These are phyloP conservation scores for Acanthosepion esculentum DNA, from an alignment of 2,888 invertebrate genomes.

Conservation along the genomic window DNA sequence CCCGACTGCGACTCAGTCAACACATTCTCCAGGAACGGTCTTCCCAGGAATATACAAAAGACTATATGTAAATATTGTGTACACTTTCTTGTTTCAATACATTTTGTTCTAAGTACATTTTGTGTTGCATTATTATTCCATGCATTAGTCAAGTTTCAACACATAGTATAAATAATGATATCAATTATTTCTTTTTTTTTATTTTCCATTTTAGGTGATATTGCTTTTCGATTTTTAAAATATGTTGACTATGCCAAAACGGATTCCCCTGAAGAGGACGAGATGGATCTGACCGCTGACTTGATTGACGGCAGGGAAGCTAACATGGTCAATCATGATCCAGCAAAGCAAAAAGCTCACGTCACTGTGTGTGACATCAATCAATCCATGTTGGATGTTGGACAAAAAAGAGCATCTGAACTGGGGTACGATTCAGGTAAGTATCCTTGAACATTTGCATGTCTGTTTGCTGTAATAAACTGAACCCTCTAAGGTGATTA, in stretches of 20 bases:
- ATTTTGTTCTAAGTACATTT: too few relatives aligned
- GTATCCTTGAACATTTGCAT: not conserved
- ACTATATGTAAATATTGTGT: too few relatives aligned
- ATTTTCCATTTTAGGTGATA: constrained; percentile 82
- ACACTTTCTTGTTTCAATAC: too few relatives aligned
- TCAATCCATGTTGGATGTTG: constrained; percentile 93
- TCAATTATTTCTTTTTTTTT: constrained; percentile 35
- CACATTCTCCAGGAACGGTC: too few relatives aligned
- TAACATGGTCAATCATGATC: constrained; percentile 44
- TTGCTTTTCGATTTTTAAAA: constrained; percentile 87
- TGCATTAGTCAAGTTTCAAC: too few relatives aligned
- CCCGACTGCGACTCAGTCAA: too few relatives aligned
- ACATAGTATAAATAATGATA: too few relatives aligned
- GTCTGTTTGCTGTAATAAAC: too few relatives aligned
- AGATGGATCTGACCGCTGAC: not conserved
- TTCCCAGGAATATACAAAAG: too few relatives aligned
- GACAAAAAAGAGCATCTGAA: constrained; percentile 82
- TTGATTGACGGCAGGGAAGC: not conserved
- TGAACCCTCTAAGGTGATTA: too few relatives aligned
- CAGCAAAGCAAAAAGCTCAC: constrained; percentile 51
- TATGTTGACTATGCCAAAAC: constrained; percentile 61
- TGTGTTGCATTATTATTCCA: too few relatives aligned
- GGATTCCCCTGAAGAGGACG: not conserved
- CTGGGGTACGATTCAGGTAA: constrained; percentile 77
- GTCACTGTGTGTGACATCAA: constrained; percentile 86